Evolutionary conservation across 2,888 invertebrate species (phyloP).

Genomic region (Erynnis tages): DNA sequence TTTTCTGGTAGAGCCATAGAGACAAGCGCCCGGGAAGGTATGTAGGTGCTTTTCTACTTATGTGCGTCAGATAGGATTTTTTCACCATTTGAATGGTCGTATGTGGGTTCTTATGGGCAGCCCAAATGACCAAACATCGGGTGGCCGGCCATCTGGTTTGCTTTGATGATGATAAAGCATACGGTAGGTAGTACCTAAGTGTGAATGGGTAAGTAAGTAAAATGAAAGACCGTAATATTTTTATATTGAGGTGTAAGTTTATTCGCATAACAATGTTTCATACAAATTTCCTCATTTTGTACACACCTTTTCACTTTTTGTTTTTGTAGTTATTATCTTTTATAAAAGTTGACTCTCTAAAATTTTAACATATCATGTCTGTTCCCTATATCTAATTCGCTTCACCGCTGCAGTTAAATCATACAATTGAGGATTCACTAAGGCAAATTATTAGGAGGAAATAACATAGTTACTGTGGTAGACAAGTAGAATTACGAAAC

Average conservation of each 20-base stretch:
- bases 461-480: slow-evolving; percentile 59
- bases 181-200: neutral
- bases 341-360: slow-evolving; percentile 81
- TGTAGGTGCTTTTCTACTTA: too few species aligned
- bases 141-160: too few species aligned
- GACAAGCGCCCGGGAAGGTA: too few species aligned
- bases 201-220: slow-evolving; percentile 27
- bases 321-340: slow-evolving; percentile 75
- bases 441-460: slow-evolving; percentile 73
- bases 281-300: slow-evolving; percentile 81
- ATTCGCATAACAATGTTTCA: slow-evolving; percentile 82
- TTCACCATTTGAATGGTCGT: too few species aligned
- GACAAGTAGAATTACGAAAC: slow-evolving; percentile 62
- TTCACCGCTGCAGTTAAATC: slow-evolving; percentile 73
- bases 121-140: too few species aligned
- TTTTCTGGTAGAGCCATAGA: too few species aligned
- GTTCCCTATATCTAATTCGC: slow-evolving; percentile 80
- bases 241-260: slow-evolving; percentile 82
- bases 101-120: too few species aligned
- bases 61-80: too few species aligned
- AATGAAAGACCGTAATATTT: slow-evolving; percentile 75
- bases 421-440: slow-evolving; percentile 68
- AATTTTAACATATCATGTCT: slow-evolving; percentile 80
- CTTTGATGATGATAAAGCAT: too few species aligned
- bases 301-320: slow-evolving; percentile 78